These are phyloP conservation scores for Gortyna flavago DNA, from an alignment of 2,888 invertebrate species.

Conservation along the genomic window DNA sequence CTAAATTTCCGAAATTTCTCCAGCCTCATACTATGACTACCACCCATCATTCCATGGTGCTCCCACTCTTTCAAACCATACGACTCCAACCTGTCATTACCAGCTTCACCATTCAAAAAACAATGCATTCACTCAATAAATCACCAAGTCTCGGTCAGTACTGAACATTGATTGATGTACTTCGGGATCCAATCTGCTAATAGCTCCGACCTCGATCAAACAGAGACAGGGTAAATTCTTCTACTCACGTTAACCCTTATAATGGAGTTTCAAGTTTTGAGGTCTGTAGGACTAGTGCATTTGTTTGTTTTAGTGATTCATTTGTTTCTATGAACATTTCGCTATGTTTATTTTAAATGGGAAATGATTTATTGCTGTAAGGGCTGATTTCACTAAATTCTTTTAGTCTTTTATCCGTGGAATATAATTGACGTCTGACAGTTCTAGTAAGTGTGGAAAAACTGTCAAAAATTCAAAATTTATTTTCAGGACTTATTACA, in stretches of 20 bases:
- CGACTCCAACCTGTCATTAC: slow-evolving; percentile 41
- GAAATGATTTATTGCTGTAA: no score
- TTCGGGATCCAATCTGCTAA: slow-evolving; percentile 76
- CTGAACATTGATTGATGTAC: slow-evolving; percentile 72
- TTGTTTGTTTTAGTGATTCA: slow-evolving; percentile 40
- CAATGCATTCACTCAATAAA: slow-evolving; percentile 72
- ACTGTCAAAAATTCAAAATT: no score
- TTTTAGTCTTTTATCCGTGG: no score
- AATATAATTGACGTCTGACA: no score
- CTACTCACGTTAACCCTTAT: slow-evolving; percentile 72
- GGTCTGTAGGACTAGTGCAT: slow-evolving; percentile 36
- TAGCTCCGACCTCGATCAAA: slow-evolving; percentile 74
- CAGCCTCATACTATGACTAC: neutral
- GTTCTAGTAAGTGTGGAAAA: no score
- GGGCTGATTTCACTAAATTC: no score
- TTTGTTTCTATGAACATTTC: slow-evolving; percentile 12
- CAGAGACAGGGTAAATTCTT: slow-evolving; percentile 74
- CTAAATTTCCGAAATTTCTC: neutral
- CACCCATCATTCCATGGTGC: neutral
- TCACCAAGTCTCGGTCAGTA: slow-evolving; percentile 66
- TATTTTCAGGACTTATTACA: no score
- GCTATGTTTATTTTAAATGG: neutral
- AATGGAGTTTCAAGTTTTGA: slow-evolving; percentile 71
- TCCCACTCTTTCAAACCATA: slow-evolving; percentile 1
- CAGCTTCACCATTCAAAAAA: slow-evolving; percentile 50